Percentiles rank a stretch among this genome's conserved stretches.
Conservation (phyloP, 1,140 invertebrate genomes). For the Aradophagus sp. region DNA sequence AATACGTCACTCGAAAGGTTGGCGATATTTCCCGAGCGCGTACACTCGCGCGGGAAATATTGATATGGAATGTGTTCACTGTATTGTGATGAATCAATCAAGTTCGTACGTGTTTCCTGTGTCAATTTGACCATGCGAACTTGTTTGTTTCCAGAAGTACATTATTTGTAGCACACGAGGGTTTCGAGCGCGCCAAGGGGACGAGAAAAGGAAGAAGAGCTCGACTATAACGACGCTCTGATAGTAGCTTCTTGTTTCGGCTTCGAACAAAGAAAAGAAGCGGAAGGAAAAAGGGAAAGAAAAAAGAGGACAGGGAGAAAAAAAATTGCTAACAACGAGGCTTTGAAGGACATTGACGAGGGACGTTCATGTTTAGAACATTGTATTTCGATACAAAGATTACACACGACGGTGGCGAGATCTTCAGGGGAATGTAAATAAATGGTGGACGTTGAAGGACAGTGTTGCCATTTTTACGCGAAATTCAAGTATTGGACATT, state of each 20-base stretch:
- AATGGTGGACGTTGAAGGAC: not conserved
- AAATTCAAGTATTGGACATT: no score
- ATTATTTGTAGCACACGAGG: constrained; percentile 69
- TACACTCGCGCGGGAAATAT: constrained; percentile 32
- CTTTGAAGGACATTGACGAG: constrained; percentile 38
- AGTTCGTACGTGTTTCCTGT: constrained; percentile 58
- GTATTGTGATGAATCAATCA: constrained; percentile 52
- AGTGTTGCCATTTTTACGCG: no score
- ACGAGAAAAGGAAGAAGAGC: constrained; percentile 50
- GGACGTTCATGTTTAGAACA: constrained; percentile 31
- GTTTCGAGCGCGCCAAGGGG: constrained; percentile 43
- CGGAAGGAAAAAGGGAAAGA: not conserved
- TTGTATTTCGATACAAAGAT: constrained; percentile 39
- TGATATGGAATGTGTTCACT: constrained; percentile 34
- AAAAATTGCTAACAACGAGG: no score
- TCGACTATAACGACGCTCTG: constrained; percentile 68
- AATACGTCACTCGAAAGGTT: no score
- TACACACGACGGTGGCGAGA: constrained; percentile 10
- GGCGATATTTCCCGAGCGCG: no score
- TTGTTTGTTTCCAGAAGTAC: constrained; percentile 71
- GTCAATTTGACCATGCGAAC: constrained; percentile 67
- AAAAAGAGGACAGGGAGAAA: no score
- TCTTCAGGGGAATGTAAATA: constrained; percentile 19
- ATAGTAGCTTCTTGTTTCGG: constrained; percentile 71
- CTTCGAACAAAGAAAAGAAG: constrained; percentile 37